A percentile compares a stretch with the other conserved stretches of the same genome.
These are phyloP conservation scores for Autographa pulchrina DNA, from an alignment of 2,888 invertebrate species.

Conservation along the genomic window DNA sequence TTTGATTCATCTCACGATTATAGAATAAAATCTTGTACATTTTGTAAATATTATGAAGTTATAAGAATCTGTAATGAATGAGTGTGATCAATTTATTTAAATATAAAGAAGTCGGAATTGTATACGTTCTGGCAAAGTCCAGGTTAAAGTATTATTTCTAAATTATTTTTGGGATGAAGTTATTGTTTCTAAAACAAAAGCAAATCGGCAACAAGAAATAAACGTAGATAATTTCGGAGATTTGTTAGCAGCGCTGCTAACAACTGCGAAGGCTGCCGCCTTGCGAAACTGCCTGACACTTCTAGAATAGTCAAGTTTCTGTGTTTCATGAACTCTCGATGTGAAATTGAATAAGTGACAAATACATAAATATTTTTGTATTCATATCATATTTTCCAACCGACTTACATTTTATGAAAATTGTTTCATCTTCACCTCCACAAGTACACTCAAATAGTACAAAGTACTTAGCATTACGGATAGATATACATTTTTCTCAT, in stretches of 20 bases:
- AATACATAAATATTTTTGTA: constrained; percentile 5
- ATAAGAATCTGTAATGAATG: constrained; percentile 64
- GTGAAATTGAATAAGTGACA: constrained; percentile 1
- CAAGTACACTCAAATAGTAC: constrained; percentile 51
- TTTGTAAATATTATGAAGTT: constrained; percentile 76
- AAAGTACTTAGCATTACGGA: constrained; percentile 51
- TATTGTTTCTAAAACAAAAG: background rate
- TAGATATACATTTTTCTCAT: constrained; percentile 48
- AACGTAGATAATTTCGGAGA: constrained; percentile 35
- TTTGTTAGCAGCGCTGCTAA: constrained; percentile 23
- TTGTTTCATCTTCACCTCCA: constrained; percentile 19
- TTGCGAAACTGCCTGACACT: constrained; percentile 9
- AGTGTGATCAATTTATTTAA: constrained; percentile 63
- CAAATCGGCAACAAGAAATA: constrained; percentile 11
- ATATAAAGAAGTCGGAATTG: constrained; percentile 46
- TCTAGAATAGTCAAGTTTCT: background rate
- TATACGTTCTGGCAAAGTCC: constrained; percentile 29
- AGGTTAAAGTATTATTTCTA: constrained; percentile 33
- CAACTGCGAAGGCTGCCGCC: no score
- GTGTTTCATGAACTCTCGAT: background rate
- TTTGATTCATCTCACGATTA: constrained; percentile 48
- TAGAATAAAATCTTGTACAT: constrained; percentile 68
- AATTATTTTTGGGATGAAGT: constrained; percentile 22
- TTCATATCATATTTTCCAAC: constrained; percentile 6
- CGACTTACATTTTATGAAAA: constrained; percentile 13